These are phyloP conservation scores for Uria lomvia DNA, from an alignment of 2,113 vertebrate genomes.

Conservation along the genomic window DNA sequence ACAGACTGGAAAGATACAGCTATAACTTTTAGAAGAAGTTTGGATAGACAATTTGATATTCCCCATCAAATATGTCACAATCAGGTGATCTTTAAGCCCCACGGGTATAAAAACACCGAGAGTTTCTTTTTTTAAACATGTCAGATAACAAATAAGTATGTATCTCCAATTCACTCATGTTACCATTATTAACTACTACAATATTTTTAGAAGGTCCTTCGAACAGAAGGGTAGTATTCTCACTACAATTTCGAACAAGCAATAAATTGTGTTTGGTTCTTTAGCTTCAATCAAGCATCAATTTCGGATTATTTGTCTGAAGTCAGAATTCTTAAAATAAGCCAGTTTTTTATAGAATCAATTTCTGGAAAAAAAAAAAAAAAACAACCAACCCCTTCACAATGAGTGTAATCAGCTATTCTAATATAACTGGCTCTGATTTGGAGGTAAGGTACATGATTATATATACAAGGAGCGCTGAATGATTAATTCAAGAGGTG, in stretches of 20 bases:
- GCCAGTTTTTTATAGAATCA: background rate
- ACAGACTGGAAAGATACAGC: background rate
- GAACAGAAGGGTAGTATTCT: background rate
- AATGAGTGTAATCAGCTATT: background rate
- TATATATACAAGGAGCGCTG: background rate
- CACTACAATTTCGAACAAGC: background rate
- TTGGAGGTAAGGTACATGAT: background rate
- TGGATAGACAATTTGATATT: background rate
- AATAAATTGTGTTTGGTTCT: background rate
- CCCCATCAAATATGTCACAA: background rate
- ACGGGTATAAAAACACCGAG: background rate
- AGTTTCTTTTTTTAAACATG: background rate
- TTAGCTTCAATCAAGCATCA: conserved; percentile 22
- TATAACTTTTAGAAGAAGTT: background rate
- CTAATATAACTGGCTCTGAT: background rate
- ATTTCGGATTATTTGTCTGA: conserved; percentile 32
- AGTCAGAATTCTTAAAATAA: conserved; percentile 23
- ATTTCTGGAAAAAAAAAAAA: background rate
- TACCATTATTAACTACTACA: background rate
- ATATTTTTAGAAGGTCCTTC: conserved; percentile 28
- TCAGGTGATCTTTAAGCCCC: background rate
- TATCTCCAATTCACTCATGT: background rate
- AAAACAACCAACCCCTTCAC: background rate
- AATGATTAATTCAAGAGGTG: background rate
- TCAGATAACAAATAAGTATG: background rate